Evolutionary conservation across 2,113 vertebrate genomes (phyloP).

Genomic region (Cepphus grylle): DNA sequence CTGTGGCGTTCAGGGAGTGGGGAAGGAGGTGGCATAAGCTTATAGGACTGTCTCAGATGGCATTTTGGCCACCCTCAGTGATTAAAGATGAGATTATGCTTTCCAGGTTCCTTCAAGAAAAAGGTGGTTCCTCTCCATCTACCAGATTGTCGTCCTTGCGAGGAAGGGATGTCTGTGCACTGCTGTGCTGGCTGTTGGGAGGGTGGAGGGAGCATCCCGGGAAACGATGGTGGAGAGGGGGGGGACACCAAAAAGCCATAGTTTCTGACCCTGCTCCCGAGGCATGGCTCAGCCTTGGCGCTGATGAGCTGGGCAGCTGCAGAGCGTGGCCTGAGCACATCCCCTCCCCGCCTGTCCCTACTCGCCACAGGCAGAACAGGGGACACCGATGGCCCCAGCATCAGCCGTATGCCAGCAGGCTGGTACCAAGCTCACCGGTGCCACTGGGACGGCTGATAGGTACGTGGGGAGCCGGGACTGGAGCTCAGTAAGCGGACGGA

Average conservation of each 20-base stretch:
- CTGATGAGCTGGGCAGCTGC: background rate
- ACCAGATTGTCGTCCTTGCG: rapidly evolving
- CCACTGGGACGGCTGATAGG: background rate
- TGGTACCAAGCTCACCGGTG: background rate
- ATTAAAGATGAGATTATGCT: background rate
- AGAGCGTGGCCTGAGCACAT: rapidly evolving
- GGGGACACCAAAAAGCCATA: rapidly evolving
- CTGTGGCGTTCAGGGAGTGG: background rate
- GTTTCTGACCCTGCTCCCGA: background rate
- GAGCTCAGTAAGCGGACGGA: background rate
- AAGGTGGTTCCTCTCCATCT: background rate
- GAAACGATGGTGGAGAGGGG: background rate
- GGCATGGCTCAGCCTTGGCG: background rate
- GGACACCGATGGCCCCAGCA: background rate
- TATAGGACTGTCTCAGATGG: background rate
- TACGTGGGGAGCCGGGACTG: background rate
- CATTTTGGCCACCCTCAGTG: background rate
- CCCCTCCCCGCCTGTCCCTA: background rate
- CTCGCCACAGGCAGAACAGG: background rate
- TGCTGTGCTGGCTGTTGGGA: background rate
- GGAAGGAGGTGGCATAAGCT: background rate
- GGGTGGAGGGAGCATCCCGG: background rate
- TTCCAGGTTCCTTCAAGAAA: background rate
- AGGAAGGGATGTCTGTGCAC: background rate
- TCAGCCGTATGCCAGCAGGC: background rate